Evolutionary conservation across 1,140 invertebrate species (phyloP).

Genomic region (Pinna nobilis): DNA sequence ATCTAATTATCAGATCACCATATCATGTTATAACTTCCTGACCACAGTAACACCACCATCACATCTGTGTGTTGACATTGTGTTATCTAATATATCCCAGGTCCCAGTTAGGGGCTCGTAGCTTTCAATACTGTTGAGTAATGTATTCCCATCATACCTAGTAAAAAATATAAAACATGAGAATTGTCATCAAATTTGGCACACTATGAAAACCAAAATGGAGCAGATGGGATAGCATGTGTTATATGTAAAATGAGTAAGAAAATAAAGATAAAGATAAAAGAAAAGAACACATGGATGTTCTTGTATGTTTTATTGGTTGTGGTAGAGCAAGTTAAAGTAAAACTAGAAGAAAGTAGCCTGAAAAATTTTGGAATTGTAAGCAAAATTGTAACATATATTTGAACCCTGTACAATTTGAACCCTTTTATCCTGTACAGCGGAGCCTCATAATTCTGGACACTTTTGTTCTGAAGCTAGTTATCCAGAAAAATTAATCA

Average conservation of each 20-base stretch:
- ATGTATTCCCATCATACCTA: constrained; percentile 69
- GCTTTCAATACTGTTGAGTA: constrained; percentile 64
- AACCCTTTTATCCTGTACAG: too few relatives aligned
- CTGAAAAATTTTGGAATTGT: too few relatives aligned
- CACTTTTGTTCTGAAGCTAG: too few relatives aligned
- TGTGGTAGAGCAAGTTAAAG: too few relatives aligned
- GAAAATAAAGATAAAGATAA: background rate
- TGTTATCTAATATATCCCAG: constrained; percentile 60
- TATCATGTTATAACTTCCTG: constrained; percentile 33
- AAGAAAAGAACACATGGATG: background rate
- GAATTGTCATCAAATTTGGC: background rate
- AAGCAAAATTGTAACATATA: too few relatives aligned
- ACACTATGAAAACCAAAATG: background rate
- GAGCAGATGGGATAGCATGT: too few relatives aligned
- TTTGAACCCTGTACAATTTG: too few relatives aligned
- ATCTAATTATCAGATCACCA: too few relatives aligned
- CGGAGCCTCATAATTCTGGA: too few relatives aligned
- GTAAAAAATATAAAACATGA: background rate
- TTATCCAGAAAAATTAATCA: too few relatives aligned
- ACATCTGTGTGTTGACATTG: constrained; percentile 68
- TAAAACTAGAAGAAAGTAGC: too few relatives aligned
- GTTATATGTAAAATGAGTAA: background rate
- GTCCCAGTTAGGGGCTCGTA: constrained; percentile 62
- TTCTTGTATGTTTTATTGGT: background rate
- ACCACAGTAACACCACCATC: constrained; percentile 70